Percentiles rank a stretch among this genome's conserved stretches.
These are phyloP conservation scores for Petrocephalus sullivani DNA, from an alignment of 2,797 vertebrate species.

Conservation along the genomic window DNA sequence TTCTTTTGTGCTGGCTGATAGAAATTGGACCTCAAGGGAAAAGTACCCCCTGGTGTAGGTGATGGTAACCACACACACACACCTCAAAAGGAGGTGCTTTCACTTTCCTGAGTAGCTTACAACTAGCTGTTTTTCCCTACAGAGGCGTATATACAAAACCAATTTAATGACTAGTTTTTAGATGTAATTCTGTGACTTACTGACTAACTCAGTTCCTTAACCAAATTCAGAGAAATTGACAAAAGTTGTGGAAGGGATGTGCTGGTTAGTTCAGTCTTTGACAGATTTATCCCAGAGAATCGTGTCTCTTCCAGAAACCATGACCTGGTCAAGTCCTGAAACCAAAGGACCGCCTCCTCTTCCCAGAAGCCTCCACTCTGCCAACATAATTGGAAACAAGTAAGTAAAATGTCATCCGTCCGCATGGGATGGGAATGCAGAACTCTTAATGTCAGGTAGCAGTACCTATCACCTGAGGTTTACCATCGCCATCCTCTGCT, in stretches of 20 bases:
- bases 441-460: not conserved
- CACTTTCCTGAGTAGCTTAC: not conserved
- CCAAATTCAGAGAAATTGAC: not conserved
- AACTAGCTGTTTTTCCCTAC: not conserved
- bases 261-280: not conserved
- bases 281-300: not conserved
- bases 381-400: constrained; percentile 91
- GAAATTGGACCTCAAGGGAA: not conserved
- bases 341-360: constrained; percentile 74
- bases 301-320: constrained; percentile 68
- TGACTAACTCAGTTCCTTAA: not conserved
- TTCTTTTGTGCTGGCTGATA: not conserved
- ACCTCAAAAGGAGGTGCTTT: not conserved
- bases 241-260: not conserved
- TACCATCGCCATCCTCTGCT: constrained; percentile 14
- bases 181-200: not conserved
- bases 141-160: not conserved
- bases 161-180: not conserved
- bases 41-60: not conserved
- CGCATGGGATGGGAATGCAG: not conserved
- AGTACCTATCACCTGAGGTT: not conserved
- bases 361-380: constrained; percentile 91
- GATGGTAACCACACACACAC: not conserved
- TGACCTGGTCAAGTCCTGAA: constrained; percentile 84
- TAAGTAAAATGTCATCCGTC: constrained; percentile 43